These are phyloP conservation scores for Glareola pratincola DNA, from an alignment of 2,113 vertebrate species.

Conservation along the genomic window DNA sequence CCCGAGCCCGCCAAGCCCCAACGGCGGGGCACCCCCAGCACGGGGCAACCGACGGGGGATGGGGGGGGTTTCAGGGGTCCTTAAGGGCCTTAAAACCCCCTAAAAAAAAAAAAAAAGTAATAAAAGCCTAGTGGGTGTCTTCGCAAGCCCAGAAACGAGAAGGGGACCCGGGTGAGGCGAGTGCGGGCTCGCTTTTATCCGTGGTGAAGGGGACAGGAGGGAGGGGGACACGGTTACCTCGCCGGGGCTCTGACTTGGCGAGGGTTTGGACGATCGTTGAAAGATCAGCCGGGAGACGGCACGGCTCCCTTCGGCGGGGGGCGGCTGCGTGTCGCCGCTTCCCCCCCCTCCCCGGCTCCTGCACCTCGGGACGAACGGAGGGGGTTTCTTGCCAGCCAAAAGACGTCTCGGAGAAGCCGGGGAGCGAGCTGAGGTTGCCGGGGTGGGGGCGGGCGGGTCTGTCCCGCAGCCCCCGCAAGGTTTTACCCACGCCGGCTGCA, in stretches of 20 bases:
- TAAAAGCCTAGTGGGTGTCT: background rate
- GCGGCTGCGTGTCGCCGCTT: background rate
- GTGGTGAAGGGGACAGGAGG: background rate
- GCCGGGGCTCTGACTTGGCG: too few relatives aligned
- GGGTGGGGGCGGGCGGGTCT: background rate
- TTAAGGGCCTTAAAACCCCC: background rate
- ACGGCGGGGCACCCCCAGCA: too few relatives aligned
- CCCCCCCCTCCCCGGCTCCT: background rate
- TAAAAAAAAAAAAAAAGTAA: too few relatives aligned
- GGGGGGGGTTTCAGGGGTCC: background rate
- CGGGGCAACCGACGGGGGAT: background rate
- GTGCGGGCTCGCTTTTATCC: background rate
- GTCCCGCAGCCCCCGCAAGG: too few relatives aligned
- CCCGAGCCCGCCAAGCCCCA: background rate
- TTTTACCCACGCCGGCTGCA: background rate
- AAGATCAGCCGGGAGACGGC: background rate
- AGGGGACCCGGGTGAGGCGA: background rate
- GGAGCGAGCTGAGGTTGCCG: background rate
- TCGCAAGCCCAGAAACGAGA: background rate
- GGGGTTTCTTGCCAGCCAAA: background rate
- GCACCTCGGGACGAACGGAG: background rate
- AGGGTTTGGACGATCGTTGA: background rate
- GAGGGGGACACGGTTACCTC: background rate
- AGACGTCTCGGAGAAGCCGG: background rate
- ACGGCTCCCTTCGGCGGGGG: background rate